A percentile compares a stretch with the other conserved stretches of the same genome.
Evolutionary conservation across 2,888 invertebrate species (phyloP).

Genomic region (Drosophila paracracens): DNA sequence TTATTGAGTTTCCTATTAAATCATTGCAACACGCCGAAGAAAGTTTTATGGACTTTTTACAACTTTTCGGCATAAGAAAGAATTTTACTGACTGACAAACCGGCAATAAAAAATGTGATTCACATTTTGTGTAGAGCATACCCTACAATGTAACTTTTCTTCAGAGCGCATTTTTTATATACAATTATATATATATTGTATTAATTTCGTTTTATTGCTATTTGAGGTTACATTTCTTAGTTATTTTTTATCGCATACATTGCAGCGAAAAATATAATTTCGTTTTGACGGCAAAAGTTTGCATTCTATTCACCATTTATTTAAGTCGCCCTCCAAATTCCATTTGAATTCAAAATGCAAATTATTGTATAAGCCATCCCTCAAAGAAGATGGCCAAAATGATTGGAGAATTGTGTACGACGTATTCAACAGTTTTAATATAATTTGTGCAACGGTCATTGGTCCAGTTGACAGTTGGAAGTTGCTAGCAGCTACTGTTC

Average conservation of each 20-base stretch:
- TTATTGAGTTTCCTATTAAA: neutral
- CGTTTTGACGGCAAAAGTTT: slow-evolving; percentile 54
- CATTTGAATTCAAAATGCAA: slow-evolving; percentile 57
- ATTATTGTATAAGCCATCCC: slow-evolving; percentile 22
- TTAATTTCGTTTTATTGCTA: slow-evolving; percentile 24
- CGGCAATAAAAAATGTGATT: slow-evolving; percentile 6
- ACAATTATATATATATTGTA: neutral
- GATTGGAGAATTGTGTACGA: slow-evolving; percentile 28
- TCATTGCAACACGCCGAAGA: neutral
- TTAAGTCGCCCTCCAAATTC: slow-evolving; percentile 69
- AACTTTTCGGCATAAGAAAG: neutral
- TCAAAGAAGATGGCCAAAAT: neutral
- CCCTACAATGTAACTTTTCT: slow-evolving; percentile 9
- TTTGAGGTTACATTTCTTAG: slow-evolving; percentile 12
- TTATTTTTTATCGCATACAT: slow-evolving; percentile 25
- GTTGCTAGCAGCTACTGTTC: slow-evolving; percentile 15
- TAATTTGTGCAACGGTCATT: slow-evolving; percentile 58
- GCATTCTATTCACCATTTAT: slow-evolving; percentile 73
- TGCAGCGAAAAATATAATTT: slow-evolving; percentile 63
- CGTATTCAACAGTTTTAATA: slow-evolving; percentile 55
- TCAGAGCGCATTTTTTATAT: neutral
- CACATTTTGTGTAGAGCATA: neutral
- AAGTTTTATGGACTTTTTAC: slow-evolving; percentile 10
- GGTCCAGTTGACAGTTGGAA: slow-evolving; percentile 33
- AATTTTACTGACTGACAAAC: slow-evolving; percentile 10